Base-by-base conservation (phyloP, 2,888 invertebrate genomes). In the Coronaproctus castanopsis region DNA sequence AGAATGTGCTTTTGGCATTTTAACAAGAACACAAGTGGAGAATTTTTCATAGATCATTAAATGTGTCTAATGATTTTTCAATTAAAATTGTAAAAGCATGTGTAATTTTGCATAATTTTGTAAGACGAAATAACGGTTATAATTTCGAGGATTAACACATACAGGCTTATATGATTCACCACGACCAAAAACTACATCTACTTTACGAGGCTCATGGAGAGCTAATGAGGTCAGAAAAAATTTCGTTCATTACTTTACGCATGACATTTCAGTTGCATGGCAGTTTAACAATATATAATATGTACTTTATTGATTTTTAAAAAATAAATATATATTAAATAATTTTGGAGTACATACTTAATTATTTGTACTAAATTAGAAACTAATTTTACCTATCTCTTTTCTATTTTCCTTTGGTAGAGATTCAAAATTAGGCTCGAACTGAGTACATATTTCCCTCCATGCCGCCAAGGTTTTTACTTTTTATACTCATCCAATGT, bases 1-100 rank as follows among this genome's bases (percentile, higher is more conserved):
- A 14, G 66, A 67, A 59, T 65, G 65, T 59, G 23, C 65, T 2
- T 67, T 67, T 61, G 67, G 66, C 3, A 66, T 67, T 57, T 54
- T 67, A 23, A 61, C 55, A 48, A 69, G n/a, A n/a, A n/a, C n/a
- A 68, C 62, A 70, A 69, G 64, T 70, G 68, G 69, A 63, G 67
- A 62, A 69, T 69, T 60, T 67, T 69, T 57, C 68, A 69, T 63
- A 62, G 67, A 57, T 65, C 68, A 57, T n/a, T n/a, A n/a, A n/a
- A n/a, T n/a, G n/a, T n/a, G n/a, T 59, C 66, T 52, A 61, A 62
- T 55, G 63, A 64, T 57, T 67, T 67, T 63, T 64, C 65, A 59
- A 65, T 63, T 57, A 62, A 64, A 56, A 67, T 68, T 62, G 64
- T 68, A 51, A 67, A 68, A 63, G 65, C 67, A 52, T 66, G 67